Evolutionary conservation across 2,797 vertebrate genomes (phyloP).

Genomic region (Phrynocephalus guinanensis): DNA sequence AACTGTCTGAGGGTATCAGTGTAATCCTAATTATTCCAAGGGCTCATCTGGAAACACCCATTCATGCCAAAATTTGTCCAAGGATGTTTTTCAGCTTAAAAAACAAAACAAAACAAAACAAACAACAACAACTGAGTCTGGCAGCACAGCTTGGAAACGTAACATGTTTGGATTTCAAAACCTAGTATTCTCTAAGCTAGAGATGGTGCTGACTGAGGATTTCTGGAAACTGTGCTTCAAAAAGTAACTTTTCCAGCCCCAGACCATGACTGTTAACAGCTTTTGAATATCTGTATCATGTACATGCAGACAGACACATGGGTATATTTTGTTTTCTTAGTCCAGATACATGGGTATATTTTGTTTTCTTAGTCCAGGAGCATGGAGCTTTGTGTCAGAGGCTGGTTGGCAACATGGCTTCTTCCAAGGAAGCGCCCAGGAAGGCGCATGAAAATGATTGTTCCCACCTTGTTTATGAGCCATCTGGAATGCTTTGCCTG

Average conservation of each 20-base stretch:
- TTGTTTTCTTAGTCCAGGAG: background rate
- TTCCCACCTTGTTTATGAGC: conserved; percentile 17
- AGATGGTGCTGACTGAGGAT: too few relatives aligned
- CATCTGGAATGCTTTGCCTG: conserved; percentile 16
- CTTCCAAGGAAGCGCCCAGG: conserved; percentile 12
- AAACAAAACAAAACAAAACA: conserved; percentile 27
- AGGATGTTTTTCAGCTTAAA: background rate
- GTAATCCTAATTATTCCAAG: background rate
- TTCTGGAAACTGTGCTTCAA: too few relatives aligned
- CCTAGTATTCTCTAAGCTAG: too few relatives aligned
- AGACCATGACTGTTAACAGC: too few relatives aligned
- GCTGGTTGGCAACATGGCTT: background rate
- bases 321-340: too few relatives aligned
- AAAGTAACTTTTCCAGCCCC: too few relatives aligned
- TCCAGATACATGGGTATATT: too few relatives aligned
- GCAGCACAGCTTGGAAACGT: too few relatives aligned
- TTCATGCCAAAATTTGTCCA: background rate
- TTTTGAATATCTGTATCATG: background rate
- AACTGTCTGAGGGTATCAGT: background rate
- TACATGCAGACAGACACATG: background rate
- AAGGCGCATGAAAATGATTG: conserved; percentile 23
- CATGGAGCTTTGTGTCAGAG: conserved; percentile 18
- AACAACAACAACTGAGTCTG: conserved; percentile 8
- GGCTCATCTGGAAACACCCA: too few relatives aligned
- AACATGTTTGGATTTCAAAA: too few relatives aligned